A percentile compares a stretch with the other conserved stretches of the same genome.
Evolutionary conservation across 2,113 vertebrate species (phyloP).

Genomic region (Octodon degus): DNA sequence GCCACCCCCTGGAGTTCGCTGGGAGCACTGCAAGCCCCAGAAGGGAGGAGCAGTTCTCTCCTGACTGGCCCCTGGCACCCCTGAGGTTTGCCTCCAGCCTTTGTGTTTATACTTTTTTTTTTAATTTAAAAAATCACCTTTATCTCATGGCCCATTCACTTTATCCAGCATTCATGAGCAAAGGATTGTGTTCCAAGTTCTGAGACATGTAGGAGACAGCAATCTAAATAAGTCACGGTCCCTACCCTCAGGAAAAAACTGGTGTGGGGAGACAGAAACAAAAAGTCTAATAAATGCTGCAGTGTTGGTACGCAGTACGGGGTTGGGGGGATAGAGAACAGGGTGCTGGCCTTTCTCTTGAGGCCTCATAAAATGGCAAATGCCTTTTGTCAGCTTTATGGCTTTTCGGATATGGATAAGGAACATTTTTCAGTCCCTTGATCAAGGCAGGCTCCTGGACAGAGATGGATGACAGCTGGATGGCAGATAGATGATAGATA

Average conservation of each 20-base stretch:
- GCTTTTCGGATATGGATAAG: neutral
- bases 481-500: neutral
- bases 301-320: neutral
- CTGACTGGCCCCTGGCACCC: neutral
- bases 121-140: neutral
- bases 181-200: neutral
- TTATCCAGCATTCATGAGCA: conserved; percentile 4
- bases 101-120: neutral
- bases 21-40: neutral
- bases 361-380: neutral
- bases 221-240: neutral
- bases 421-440: neutral
- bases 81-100: neutral
- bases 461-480: neutral
- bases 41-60: neutral
- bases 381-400: conserved; percentile 20
- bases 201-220: neutral
- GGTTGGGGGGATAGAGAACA: neutral
- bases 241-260: neutral
- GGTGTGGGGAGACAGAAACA: neutral
- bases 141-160: conserved; percentile 6
- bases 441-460: neutral
- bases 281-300: neutral
- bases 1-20: neutral
- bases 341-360: neutral